Percentiles rank a stretch among this genome's conserved stretches.
Evolutionary conservation across 2,113 vertebrate genomes (phyloP).

Genomic region (Vombatus ursinus): DNA sequence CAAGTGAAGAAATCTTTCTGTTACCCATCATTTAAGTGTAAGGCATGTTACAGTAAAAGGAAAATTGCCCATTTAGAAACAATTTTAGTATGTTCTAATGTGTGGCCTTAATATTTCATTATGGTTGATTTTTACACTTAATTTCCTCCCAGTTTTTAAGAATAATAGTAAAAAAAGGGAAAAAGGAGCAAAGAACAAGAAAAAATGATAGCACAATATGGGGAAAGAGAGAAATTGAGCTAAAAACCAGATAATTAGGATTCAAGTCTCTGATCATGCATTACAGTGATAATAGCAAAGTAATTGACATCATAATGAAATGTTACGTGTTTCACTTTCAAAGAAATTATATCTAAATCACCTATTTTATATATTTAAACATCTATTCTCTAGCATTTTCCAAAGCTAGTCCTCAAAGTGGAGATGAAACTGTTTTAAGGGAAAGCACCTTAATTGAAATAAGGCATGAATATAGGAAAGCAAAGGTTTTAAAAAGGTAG

Average conservation of each 20-base stretch:
- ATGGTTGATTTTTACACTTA: constrained; percentile 1
- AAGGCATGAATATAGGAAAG: constrained; percentile 7
- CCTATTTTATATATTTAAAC: constrained; percentile 5
- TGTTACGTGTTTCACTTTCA: background rate
- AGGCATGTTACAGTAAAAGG: background rate
- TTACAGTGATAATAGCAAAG: constrained; percentile 12
- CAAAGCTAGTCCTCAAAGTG: background rate
- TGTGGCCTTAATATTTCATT: constrained; percentile 5
- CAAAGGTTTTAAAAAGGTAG: background rate
- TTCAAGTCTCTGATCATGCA: background rate
- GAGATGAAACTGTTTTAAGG: constrained; percentile 9
- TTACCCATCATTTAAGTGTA: background rate
- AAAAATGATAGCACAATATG: background rate
- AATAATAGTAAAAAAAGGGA: background rate
- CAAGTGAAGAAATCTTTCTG: background rate
- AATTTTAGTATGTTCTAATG: background rate
- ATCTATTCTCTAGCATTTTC: background rate
- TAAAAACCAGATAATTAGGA: background rate
- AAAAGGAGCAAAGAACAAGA: background rate
- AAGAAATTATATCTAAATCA: background rate
- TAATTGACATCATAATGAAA: constrained; percentile 23
- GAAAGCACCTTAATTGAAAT: background rate
- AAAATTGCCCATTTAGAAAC: background rate
- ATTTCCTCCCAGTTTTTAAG: background rate
- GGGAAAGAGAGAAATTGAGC: background rate